These are phyloP conservation scores for Cotesia glomerata DNA, from an alignment of 1,140 invertebrate species.

Conservation along the genomic window DNA sequence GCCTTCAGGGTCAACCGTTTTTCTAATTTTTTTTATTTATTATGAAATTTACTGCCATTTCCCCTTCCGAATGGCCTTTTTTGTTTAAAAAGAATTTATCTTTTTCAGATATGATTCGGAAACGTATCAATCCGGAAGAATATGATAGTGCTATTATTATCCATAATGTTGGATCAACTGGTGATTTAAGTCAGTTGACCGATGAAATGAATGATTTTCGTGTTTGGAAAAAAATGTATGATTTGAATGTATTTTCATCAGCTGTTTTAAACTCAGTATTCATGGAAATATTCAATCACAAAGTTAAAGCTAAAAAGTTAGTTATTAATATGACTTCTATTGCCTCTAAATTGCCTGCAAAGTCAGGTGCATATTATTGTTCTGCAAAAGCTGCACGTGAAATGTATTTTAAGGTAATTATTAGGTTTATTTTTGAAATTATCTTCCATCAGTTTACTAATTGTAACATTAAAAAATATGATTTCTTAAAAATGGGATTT, in stretches of 20 bases:
- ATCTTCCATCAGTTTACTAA: not conserved
- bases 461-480: no score
- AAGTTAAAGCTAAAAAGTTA: slow-evolving; percentile 59
- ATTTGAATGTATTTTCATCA: slow-evolving; percentile 81
- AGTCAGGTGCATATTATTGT: slow-evolving; percentile 81
- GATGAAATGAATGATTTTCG: slow-evolving; percentile 68
- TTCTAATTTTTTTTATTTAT: no score
- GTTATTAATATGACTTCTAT: slow-evolving; percentile 91
- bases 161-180: slow-evolving; percentile 89
- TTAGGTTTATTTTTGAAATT: not conserved
- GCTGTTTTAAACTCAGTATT: slow-evolving; percentile 81
- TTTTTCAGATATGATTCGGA: slow-evolving; percentile 56
- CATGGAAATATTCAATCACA: slow-evolving; percentile 65
- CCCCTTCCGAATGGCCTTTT: no score
- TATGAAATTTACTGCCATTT: no score
- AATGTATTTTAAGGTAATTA: slow-evolving; percentile 81
- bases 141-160: slow-evolving; percentile 79
- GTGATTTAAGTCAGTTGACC: slow-evolving; percentile 72
- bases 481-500: not conserved
- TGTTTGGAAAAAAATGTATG: slow-evolving; percentile 73
- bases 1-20: no score
- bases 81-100: not conserved
- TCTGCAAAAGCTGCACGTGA: slow-evolving; percentile 89
- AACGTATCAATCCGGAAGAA: slow-evolving; percentile 52
- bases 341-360: slow-evolving; percentile 76